Conservation (phyloP, 2,113 vertebrate species). For the Raja brachyura region DNA sequence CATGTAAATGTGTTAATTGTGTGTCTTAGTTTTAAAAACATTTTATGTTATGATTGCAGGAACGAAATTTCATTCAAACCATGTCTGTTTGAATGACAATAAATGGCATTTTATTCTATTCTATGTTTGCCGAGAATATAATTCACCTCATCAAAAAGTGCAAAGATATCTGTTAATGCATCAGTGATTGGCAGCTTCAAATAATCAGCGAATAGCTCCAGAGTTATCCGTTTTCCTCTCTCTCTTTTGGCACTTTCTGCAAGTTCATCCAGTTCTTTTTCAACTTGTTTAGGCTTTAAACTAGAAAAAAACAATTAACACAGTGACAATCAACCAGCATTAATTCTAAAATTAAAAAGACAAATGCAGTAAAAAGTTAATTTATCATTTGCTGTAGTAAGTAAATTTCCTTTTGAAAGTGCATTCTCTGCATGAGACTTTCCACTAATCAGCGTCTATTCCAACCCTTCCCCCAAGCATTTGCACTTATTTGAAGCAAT, state of each 20-base stretch:
- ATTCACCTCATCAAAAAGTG: conserved; percentile 85
- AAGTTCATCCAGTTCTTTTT: conserved; percentile 69
- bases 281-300: conserved; percentile 72
- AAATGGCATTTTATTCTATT: too few relatives aligned
- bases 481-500: neutral
- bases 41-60: too few relatives aligned
- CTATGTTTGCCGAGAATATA: conserved; percentile 20
- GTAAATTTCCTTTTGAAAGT: neutral
- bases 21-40: too few relatives aligned
- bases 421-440: neutral
- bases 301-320: conserved; percentile 50
- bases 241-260: conserved; percentile 61
- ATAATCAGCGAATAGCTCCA: conserved; percentile 72
- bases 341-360: neutral
- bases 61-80: too few relatives aligned
- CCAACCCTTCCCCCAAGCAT: too few relatives aligned
- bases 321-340: neutral
- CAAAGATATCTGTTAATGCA: conserved; percentile 72
- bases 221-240: conserved; percentile 55
- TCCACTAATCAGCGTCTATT: too few relatives aligned
- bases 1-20: too few relatives aligned
- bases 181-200: conserved; percentile 71
- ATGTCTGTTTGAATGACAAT: too few relatives aligned
- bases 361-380: neutral
- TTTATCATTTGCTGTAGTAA: neutral